phyloP scores from a whole-genome alignment of 1,140 invertebrate species.

The Papilio glaucus region DNA sequence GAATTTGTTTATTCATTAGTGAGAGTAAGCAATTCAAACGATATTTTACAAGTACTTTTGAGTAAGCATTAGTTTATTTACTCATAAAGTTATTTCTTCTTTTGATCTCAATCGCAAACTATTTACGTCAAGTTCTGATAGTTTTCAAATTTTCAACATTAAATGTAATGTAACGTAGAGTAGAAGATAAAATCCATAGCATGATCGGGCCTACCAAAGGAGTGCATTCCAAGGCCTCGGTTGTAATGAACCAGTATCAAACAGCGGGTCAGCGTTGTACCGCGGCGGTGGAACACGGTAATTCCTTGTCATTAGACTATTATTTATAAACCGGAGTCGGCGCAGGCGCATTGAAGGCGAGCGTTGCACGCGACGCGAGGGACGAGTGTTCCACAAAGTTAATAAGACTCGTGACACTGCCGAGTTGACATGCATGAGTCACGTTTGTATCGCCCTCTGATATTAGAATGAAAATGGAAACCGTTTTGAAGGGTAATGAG shows the following conservation, averaged over 20 bases:
- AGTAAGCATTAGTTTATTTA: too few relatives aligned
- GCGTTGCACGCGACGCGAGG: constrained; percentile 50
- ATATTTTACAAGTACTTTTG: too few relatives aligned
- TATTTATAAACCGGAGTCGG: constrained; percentile 70
- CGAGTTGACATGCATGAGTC: constrained; percentile 26
- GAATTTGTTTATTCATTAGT: too few relatives aligned
- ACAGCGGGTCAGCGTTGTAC: constrained; percentile 53
- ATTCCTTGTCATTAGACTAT: constrained; percentile 80
- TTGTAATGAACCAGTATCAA: constrained; percentile 52
- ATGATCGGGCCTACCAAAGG: not conserved
- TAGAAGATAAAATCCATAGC: not conserved
- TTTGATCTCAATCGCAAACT: too few relatives aligned
- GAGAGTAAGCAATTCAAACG: too few relatives aligned
- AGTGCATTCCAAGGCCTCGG: constrained; percentile 27
- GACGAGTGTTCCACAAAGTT: constrained; percentile 22
- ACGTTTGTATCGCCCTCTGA: constrained; percentile 12
- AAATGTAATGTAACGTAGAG: not conserved
- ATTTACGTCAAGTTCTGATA: not conserved
- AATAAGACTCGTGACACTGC: constrained; percentile 23
- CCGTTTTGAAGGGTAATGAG: constrained; percentile 20
- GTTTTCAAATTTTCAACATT: not conserved
- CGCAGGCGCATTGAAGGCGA: constrained; percentile 47
- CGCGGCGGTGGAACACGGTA: constrained; percentile 66
- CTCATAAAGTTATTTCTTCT: too few relatives aligned
- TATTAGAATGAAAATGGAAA: constrained; percentile 28